Evolutionary conservation across 2,113 vertebrate species (phyloP), one percentile per base, ranked within the genome.

Genomic region (Austrofundulus limnaeus): DNA sequence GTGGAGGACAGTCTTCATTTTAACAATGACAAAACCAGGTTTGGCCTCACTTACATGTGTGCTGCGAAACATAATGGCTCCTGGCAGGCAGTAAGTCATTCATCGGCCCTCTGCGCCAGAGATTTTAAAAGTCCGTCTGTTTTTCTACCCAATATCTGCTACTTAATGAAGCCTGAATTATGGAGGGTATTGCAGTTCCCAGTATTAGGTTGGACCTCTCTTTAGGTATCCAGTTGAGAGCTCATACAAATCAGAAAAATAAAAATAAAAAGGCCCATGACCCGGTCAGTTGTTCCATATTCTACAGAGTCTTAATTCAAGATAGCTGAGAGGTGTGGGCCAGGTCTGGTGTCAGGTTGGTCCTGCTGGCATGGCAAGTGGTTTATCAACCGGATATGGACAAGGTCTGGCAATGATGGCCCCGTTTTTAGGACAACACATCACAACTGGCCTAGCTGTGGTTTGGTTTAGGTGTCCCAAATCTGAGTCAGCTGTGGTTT

Each of bases 161-260:
- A 46, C 62, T 79, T 70, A 84, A 88, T 73, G 74, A 75, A 73
- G 74, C 78, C 54, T 86, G 72, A 85, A 85, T 80, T 79, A 75
- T 76, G 66, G 65, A 28, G 59, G 43, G 58, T 47, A 48, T 78
- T 84, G 83, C 34, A 65, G 59, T 75, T 77, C 65, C 37, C 56
- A 75, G 57, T 66, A 75, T 70, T 28, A 25, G 38, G 45, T 66
- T 61, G 53, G 50, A 77, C 67, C 75, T 78, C 66, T 70, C 31
- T 37, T 56, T 48, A 51, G 24, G 9, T 17, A 4, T 80, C 63
- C 31, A 23, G 58, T 59, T 31, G 39, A 49, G 62, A 64, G 39
- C 42, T 53, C 55, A 69, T 59, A 59, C 5, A 72, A 58, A n/a
- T n/a, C n/a, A 66, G 20, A 37, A 61, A 47, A 63, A n/a, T n/a